phyloP scores from a whole-genome alignment of 2,888 invertebrate genomes.

The Incurvaria masculella region DNA sequence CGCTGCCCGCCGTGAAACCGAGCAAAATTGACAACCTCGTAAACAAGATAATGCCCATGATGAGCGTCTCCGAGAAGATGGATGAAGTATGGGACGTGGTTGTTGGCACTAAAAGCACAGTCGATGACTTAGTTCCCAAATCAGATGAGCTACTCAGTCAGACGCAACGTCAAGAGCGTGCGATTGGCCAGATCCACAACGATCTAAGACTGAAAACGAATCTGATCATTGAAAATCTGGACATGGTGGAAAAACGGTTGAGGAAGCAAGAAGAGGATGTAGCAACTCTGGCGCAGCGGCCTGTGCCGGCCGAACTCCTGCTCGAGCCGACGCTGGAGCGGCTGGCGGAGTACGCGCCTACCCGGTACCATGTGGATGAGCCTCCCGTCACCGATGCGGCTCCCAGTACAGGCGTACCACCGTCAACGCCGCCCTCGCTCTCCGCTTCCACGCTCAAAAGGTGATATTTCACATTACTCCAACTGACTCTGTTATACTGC shows the following conservation, averaged over 20 bases:
- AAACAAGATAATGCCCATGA: slow-evolving; percentile 80
- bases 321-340: slow-evolving; percentile 73
- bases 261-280: slow-evolving; percentile 86
- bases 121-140: slow-evolving; percentile 82
- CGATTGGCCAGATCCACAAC: slow-evolving; percentile 81
- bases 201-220: slow-evolving; percentile 80
- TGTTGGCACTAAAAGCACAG: slow-evolving; percentile 83
- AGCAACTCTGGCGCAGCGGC: slow-evolving; percentile 71
- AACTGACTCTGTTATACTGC: background rate
- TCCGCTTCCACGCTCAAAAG: slow-evolving; percentile 27
- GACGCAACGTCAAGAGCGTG: slow-evolving; percentile 82
- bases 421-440: slow-evolving; percentile 19
- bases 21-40: slow-evolving; percentile 80
- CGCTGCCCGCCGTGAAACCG: slow-evolving; percentile 55
- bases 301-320: slow-evolving; percentile 68
- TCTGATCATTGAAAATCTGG: slow-evolving; percentile 82
- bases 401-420: slow-evolving; percentile 25
- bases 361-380: slow-evolving; percentile 55
- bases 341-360: slow-evolving; percentile 74
- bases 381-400: slow-evolving; percentile 37
- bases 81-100: slow-evolving; percentile 90
- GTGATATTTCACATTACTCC: slow-evolving; percentile 28
- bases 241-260: slow-evolving; percentile 78
- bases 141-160: slow-evolving; percentile 82
- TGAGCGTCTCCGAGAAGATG: slow-evolving; percentile 85